These are phyloP conservation scores for Porphyrio hochstetteri DNA, from an alignment of 2,113 vertebrate species.

Conservation along the genomic window DNA sequence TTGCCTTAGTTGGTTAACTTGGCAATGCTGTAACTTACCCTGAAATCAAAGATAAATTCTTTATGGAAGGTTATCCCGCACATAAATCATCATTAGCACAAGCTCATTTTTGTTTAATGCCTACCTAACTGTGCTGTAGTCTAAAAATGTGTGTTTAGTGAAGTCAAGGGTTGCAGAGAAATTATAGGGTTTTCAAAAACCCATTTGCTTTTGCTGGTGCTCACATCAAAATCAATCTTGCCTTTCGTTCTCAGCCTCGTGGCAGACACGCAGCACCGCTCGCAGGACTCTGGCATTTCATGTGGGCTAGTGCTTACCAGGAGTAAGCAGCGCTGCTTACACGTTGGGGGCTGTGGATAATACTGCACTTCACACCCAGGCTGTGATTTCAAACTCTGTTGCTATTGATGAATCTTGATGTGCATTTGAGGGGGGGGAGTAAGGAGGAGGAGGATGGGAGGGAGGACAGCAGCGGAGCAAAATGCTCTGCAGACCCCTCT, in stretches of 20 bases:
- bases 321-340: neutral
- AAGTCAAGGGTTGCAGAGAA: constrained; percentile 79
- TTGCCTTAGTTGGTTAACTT: constrained; percentile 65
- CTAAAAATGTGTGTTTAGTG: constrained; percentile 78
- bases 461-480: neutral
- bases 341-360: neutral
- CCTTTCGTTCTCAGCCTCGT: constrained; percentile 33
- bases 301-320: neutral
- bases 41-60: constrained; percentile 71
- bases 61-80: constrained; percentile 73
- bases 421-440: neutral
- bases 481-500: neutral
- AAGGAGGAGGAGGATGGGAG: neutral
- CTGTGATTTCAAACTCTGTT: constrained; percentile 22
- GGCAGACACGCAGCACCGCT: neutral
- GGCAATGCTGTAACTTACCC: constrained; percentile 67
- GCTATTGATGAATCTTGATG: neutral
- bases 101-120: constrained; percentile 74
- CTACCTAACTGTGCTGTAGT: constrained; percentile 73
- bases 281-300: neutral
- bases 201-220: constrained; percentile 76
- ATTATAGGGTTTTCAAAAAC: constrained; percentile 81
- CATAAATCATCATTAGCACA: constrained; percentile 76
- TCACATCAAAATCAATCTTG: constrained; percentile 75
- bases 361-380: constrained; percentile 22